phyloP scores from a whole-genome alignment of 2,113 vertebrate species.

The Macrotus californicus region DNA sequence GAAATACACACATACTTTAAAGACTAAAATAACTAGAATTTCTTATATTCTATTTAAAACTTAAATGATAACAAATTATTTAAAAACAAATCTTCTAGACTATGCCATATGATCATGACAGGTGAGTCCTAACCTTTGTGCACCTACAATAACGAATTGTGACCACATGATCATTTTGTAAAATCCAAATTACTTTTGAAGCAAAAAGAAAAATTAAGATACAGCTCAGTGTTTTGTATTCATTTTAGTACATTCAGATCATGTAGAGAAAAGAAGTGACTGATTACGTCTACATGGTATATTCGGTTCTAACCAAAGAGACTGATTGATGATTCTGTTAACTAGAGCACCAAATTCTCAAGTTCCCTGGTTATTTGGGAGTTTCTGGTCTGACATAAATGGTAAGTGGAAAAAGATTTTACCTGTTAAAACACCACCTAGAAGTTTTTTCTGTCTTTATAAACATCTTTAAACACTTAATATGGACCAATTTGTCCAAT shows the following conservation, averaged over 20 bases:
- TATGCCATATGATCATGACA: not conserved
- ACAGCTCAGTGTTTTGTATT: not conserved
- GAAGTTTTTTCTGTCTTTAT: not conserved
- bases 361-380: not conserved
- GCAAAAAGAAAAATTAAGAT: not conserved
- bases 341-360: not conserved
- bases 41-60: not conserved
- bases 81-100: not conserved
- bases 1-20: not conserved
- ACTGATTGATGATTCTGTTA: not conserved
- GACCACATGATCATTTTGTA: not conserved
- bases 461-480: not conserved
- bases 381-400: not conserved
- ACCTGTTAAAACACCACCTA: not conserved
- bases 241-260: not conserved
- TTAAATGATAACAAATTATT: not conserved
- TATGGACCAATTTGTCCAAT: not conserved
- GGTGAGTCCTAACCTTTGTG: not conserved
- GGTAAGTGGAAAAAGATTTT: not conserved
- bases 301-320: not conserved
- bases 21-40: not conserved
- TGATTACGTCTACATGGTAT: not conserved
- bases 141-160: not conserved
- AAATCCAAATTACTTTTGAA: not conserved
- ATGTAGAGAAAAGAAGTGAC: not conserved